phyloP scores from a whole-genome alignment of 2,797 vertebrate genomes.

The Poecilia wingei region DNA sequence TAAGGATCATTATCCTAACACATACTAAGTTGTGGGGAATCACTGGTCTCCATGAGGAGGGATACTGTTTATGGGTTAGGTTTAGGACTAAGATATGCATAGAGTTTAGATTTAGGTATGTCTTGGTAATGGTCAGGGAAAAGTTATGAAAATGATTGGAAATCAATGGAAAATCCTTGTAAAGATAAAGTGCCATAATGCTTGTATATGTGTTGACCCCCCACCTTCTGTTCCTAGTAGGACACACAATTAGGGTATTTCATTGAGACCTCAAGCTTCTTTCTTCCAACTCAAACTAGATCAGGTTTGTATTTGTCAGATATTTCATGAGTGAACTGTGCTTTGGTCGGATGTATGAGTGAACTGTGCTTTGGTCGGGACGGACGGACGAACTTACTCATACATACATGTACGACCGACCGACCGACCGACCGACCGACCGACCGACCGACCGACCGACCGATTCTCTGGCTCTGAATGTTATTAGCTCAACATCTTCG shows the following conservation, averaged over 20 bases:
- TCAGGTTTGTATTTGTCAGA: conserved; percentile 28
- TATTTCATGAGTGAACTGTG: background rate
- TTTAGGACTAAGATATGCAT: background rate
- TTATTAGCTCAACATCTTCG: conserved; percentile 52
- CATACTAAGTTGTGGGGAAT: background rate
- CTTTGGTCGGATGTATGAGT: background rate
- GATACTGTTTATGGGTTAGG: background rate
- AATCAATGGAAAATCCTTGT: background rate
- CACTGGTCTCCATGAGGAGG: background rate
- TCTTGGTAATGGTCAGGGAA: background rate
- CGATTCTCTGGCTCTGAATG: conserved; percentile 37
- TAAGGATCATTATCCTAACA: background rate
- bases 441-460: background rate
- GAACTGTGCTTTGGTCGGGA: too few relatives aligned
- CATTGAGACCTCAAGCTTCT: conserved; percentile 56
- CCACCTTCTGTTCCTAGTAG: conserved; percentile 43
- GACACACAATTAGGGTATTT: conserved; percentile 48
- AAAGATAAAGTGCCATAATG: background rate
- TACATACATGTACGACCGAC: too few relatives aligned
- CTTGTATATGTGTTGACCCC: conserved; percentile 38
- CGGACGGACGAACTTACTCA: too few relatives aligned
- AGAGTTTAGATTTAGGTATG: background rate
- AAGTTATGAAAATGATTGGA: background rate
- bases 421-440: too few relatives aligned
- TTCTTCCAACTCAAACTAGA: conserved; percentile 57